A percentile compares a stretch with the other conserved stretches of the same genome.
Conservation (phyloP, 1,140 invertebrate species). For the Campoletis sonorensis region DNA sequence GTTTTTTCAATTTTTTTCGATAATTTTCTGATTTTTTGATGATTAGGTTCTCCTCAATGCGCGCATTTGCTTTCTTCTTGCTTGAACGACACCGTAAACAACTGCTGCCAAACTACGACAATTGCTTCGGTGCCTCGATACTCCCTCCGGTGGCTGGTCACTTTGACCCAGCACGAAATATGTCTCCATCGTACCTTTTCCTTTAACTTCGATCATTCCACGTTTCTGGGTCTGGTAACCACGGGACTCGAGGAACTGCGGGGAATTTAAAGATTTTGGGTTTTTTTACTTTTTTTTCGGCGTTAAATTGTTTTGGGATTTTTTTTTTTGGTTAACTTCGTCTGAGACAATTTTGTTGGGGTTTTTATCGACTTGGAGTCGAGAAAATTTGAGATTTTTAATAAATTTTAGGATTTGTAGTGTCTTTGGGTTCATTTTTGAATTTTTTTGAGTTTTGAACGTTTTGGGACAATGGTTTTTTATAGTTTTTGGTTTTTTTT, state of each 20-base stretch:
- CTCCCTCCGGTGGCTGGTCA: constrained; percentile 72
- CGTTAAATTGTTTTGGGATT: too few relatives aligned
- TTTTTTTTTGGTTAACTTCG: too few relatives aligned
- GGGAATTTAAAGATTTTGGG: constrained; percentile 44
- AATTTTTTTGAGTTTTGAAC: too few relatives aligned
- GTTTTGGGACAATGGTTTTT: too few relatives aligned
- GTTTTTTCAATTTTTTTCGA: constrained; percentile 22
- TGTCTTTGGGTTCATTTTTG: too few relatives aligned
- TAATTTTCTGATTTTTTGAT: constrained; percentile 35
- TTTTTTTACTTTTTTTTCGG: constrained; percentile 21
- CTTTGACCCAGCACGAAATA: constrained; percentile 89
- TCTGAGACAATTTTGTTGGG: too few relatives aligned
- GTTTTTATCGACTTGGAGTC: background rate
- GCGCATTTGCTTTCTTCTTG: constrained; percentile 78
- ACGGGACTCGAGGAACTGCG: constrained; percentile 82
- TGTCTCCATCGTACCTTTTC: constrained; percentile 96
- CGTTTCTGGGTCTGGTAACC: constrained; percentile 87
- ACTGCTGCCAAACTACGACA: constrained; percentile 90
- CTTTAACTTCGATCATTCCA: constrained; percentile 92
- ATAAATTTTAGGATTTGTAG: too few relatives aligned
- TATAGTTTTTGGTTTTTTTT: too few relatives aligned
- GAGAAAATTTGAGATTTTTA: background rate
- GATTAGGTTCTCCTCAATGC: constrained; percentile 62
- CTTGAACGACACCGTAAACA: constrained; percentile 90
- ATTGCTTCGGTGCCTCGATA: constrained; percentile 81